Conservation (phyloP, 2,113 vertebrate species). For the Heterotilapia buettikoferi region DNA sequence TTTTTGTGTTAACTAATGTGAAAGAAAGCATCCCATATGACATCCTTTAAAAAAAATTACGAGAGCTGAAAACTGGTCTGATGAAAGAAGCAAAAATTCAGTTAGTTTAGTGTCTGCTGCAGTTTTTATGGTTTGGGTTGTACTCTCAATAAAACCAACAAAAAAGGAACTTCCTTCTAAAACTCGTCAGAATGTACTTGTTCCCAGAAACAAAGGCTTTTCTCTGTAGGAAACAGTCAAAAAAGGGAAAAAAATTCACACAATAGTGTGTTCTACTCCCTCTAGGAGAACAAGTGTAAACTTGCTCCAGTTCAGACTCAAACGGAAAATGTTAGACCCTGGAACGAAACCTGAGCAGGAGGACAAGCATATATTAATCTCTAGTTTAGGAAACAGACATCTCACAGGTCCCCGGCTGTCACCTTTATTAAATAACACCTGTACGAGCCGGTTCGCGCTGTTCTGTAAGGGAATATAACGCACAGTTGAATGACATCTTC, state of each 20-base stretch:
- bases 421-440: background rate
- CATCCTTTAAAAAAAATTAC: too few relatives aligned
- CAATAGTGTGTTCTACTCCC: background rate
- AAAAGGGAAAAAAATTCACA: fast-evolving
- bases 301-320: background rate
- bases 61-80: background rate
- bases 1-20: background rate
- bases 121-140: background rate
- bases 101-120: background rate
- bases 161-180: background rate
- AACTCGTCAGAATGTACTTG: background rate
- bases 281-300: background rate
- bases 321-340: background rate
- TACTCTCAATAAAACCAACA: background rate
- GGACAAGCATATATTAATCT: background rate
- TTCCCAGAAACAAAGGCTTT: background rate
- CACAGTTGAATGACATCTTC: background rate
- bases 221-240: background rate
- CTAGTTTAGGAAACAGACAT: background rate
- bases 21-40: background rate
- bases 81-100: background rate
- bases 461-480: background rate
- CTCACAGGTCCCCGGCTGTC: background rate
- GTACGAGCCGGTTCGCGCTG: fast-evolving
- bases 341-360: background rate